Base-by-base conservation (phyloP, 2,888 invertebrate genomes). In the Temnothorax ravouxi region DNA sequence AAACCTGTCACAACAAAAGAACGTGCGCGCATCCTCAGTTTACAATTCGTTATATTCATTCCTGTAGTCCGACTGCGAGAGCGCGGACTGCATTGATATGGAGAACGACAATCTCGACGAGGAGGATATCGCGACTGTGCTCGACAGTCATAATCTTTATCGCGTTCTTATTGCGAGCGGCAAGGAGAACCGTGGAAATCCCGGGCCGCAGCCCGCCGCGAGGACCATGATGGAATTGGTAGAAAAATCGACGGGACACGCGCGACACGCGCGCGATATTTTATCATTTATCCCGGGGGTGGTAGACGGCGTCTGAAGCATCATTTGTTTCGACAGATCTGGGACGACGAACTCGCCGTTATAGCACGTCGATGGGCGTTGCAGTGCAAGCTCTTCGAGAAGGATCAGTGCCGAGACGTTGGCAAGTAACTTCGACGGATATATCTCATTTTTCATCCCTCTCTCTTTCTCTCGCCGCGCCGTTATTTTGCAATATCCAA, bases 321-420 rank as follows among this genome's bases (percentile, higher is more conserved):
- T 77, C 86, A 81, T 85, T 86, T 86, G 52, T 89, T 83, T 72
- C 72, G 83, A 75, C 81, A 91, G 91, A 82, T 83, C 82, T 95
- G 95, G 95, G 95, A 95, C 88, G 91, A 93, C 38, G 95, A 95
- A 89, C 92, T 95, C 64, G 95, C 95, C 2, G 56, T 75, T 25
- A 92, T 95, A 74, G 95, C 95, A 2, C 92, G 94, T 74, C 91
- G 94, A 86, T 95, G 95, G 95, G 95, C 93, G 18, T 90, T 94
- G n/a, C 95, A 95, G 88, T 95, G 95, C 90, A 92, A 94, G 76
- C 88, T 89, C 56, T 93, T 92, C 85, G 90, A 91, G 5, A 94
- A 95, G 88, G 95, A 95, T 90, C 85, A 92, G 54, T 95, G 95
- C 90, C 92, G 95, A 87, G 94, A 95, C 89, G 93, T 94, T 86